phyloP scores from a whole-genome alignment of 2,797 vertebrate species.

The Fundulus diaphanus region DNA sequence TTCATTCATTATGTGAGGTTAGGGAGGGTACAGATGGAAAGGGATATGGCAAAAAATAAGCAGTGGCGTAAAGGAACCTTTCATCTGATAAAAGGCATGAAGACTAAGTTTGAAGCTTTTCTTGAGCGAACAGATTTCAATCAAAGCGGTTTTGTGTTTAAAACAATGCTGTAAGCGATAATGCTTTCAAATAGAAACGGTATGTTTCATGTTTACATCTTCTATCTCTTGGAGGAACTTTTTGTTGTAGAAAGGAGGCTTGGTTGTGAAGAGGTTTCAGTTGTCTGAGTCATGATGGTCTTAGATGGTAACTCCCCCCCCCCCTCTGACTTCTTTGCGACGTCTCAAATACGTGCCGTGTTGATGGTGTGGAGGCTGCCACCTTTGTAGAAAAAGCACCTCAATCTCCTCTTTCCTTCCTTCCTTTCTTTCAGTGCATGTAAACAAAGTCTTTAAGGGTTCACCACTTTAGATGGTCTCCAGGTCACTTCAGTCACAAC shows the following conservation, averaged over 20 bases:
- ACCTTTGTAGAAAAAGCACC: constrained; percentile 57
- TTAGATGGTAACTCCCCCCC: background rate
- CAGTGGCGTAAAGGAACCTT: background rate
- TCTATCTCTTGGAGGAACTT: background rate
- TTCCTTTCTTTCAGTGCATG: constrained; percentile 29
- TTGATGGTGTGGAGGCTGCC: constrained; percentile 50
- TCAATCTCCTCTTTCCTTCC: constrained; percentile 38
- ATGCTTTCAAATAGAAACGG: background rate
- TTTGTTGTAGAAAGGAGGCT: background rate
- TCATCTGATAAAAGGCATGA: background rate
- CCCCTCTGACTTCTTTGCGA: constrained; percentile 28
- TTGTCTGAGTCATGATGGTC: background rate
- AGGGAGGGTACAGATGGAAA: background rate
- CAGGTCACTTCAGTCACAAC: background rate
- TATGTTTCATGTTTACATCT: background rate
- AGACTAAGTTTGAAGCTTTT: background rate
- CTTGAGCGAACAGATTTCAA: background rate
- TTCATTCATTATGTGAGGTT: background rate
- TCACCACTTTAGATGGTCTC: background rate
- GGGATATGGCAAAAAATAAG: no score
- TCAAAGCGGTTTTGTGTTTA: background rate
- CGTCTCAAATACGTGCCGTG: constrained; percentile 62
- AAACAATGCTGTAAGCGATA: background rate
- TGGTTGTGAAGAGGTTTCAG: background rate
- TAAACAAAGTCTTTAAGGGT: constrained; percentile 26